Conservation (phyloP, 2,797 vertebrate species). For the Labeo calbasu region DNA sequence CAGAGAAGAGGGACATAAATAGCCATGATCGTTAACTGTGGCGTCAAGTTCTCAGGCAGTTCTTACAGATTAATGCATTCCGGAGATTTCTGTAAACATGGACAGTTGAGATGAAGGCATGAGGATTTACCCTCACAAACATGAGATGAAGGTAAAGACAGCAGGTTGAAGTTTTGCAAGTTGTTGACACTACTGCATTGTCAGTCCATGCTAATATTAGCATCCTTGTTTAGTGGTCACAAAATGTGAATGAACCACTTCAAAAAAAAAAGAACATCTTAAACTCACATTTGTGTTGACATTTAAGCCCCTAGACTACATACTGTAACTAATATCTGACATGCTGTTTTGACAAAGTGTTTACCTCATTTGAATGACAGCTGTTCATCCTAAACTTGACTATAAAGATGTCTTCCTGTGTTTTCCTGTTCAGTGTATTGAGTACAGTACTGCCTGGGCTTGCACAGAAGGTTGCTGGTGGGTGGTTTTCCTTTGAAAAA, state of each 20-base stretch:
- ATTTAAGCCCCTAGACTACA: not conserved
- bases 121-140: not conserved
- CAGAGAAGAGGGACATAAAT: constrained; percentile 33
- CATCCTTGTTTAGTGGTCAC: not conserved
- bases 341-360: constrained; percentile 11
- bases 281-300: not conserved
- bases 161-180: constrained; percentile 28
- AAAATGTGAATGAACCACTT: not conserved
- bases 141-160: not conserved
- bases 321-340: not conserved
- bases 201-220: constrained; percentile 5
- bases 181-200: constrained; percentile 2
- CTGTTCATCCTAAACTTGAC: constrained; percentile 3
- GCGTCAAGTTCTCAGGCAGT: constrained; percentile 24
- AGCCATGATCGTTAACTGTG: constrained; percentile 25
- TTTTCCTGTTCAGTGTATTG: not conserved
- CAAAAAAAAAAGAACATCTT: not conserved
- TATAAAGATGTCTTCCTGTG: not conserved
- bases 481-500: constrained; percentile 69
- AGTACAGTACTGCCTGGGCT: constrained; percentile 41
- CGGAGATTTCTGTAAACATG: constrained; percentile 47
- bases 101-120: constrained; percentile 45
- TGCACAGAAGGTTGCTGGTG: constrained; percentile 84
- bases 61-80: constrained; percentile 34
- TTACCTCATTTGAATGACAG: constrained; percentile 5